Evolutionary conservation across 2,113 vertebrate genomes (phyloP).

Genomic region (Lophochroa leadbeateri): DNA sequence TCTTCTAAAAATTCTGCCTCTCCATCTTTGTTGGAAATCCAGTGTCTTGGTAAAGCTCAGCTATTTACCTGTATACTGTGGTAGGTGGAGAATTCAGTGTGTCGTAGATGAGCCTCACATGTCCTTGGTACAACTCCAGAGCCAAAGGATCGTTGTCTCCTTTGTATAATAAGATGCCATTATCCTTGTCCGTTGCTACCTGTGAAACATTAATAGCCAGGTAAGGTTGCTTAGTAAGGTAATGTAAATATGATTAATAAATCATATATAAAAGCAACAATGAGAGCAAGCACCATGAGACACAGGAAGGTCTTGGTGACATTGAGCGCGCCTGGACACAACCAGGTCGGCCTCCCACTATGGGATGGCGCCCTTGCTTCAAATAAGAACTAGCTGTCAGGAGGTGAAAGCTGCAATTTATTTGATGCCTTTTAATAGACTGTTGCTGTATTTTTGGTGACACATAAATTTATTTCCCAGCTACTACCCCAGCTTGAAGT

Average conservation of each 20-base stretch:
- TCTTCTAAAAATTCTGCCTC: background rate
- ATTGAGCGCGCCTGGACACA: background rate
- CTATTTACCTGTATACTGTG: slow-evolving; percentile 90
- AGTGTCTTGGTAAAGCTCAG: background rate
- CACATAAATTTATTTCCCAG: background rate
- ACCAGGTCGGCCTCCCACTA: background rate
- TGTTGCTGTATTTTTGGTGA: background rate
- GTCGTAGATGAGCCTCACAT: slow-evolving; percentile 93
- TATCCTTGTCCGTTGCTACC: slow-evolving; percentile 96
- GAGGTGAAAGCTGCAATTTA: background rate
- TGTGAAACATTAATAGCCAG: slow-evolving; percentile 55
- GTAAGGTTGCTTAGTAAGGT: background rate
- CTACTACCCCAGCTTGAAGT: background rate
- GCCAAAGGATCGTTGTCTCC: slow-evolving; percentile 94
- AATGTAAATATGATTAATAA: background rate
- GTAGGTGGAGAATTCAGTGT: slow-evolving; percentile 89
- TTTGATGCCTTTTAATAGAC: background rate
- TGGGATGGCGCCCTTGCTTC: background rate
- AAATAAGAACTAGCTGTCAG: background rate
- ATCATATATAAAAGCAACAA: background rate
- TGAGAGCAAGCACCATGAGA: background rate
- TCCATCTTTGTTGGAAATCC: background rate
- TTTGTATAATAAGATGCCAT: slow-evolving; percentile 92
- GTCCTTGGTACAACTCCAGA: slow-evolving; percentile 95
- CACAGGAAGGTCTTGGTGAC: background rate